Conservation (phyloP, 2,113 vertebrate genomes). For the Megaceryle torquata region DNA sequence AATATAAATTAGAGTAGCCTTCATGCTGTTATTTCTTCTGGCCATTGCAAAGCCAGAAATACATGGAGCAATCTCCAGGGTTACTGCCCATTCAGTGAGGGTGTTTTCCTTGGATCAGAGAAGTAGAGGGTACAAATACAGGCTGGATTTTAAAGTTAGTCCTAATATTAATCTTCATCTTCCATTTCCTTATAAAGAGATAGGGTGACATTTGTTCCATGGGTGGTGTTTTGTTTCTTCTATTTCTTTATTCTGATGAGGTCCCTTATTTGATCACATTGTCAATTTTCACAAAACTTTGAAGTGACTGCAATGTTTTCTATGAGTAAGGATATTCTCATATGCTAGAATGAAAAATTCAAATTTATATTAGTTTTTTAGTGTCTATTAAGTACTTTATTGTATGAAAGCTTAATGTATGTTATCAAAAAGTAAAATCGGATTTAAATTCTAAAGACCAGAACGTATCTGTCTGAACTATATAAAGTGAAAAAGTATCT, state of each 20-base stretch:
- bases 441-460: background rate
- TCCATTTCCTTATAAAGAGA: background rate
- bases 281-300: background rate
- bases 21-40: background rate
- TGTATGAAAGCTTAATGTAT: background rate
- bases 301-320: background rate
- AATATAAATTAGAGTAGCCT: background rate
- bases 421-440: background rate
- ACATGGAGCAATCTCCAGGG: background rate
- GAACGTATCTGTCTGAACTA: background rate
- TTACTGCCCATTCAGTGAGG: background rate
- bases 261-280: background rate
- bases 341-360: background rate
- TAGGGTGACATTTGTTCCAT: background rate
- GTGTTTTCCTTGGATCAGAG: background rate
- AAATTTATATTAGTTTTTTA: background rate
- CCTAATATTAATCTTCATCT: background rate
- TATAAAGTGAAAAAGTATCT: background rate
- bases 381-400: background rate
- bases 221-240: background rate
- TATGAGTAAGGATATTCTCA: background rate
- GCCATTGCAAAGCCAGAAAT: background rate
- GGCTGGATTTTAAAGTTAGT: background rate
- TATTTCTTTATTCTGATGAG: background rate
- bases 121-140: background rate